Evolutionary conservation across 2,888 invertebrate species (phyloP).

Genomic region (Timema cristinae): DNA sequence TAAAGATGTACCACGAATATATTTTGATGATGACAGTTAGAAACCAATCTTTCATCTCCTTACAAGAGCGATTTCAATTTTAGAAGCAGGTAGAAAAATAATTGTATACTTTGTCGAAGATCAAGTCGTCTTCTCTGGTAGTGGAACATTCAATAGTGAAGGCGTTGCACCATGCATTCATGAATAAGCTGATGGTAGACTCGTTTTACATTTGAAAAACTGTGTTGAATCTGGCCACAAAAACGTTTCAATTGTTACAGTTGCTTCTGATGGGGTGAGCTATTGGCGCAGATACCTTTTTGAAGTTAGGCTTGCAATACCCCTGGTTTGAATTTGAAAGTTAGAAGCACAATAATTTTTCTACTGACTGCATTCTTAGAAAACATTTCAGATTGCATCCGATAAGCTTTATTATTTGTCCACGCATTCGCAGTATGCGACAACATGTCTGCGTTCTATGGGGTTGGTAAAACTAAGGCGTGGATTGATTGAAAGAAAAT

Average conservation of each 20-base stretch:
- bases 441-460: neutral
- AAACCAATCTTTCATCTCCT: neutral
- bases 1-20: neutral
- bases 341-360: neutral
- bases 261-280: neutral
- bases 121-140: slow-evolving; percentile 7
- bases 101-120: slow-evolving; percentile 1
- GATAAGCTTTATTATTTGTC: neutral
- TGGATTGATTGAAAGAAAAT: slow-evolving; percentile 1
- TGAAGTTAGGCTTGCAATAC: slow-evolving; percentile 7
- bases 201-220: slow-evolving; percentile 3
- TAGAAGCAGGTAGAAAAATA: neutral
- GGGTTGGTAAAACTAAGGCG: slow-evolving; percentile 8
- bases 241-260: slow-evolving; percentile 1
- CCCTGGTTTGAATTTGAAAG: neutral
- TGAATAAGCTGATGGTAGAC: slow-evolving; percentile 2
- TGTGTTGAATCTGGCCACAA: slow-evolving; percentile 1
- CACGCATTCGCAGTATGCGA: slow-evolving; percentile 6
- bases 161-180: slow-evolving; percentile 12
- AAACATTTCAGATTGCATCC: neutral
- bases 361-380: neutral
- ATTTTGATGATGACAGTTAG: neutral
- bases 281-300: slow-evolving; percentile 8
- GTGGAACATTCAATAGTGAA: neutral
- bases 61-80: neutral